Percentiles rank a stretch among this genome's conserved stretches.
Conservation (phyloP, 2,888 invertebrate species). For the Pinctada fucata region DNA sequence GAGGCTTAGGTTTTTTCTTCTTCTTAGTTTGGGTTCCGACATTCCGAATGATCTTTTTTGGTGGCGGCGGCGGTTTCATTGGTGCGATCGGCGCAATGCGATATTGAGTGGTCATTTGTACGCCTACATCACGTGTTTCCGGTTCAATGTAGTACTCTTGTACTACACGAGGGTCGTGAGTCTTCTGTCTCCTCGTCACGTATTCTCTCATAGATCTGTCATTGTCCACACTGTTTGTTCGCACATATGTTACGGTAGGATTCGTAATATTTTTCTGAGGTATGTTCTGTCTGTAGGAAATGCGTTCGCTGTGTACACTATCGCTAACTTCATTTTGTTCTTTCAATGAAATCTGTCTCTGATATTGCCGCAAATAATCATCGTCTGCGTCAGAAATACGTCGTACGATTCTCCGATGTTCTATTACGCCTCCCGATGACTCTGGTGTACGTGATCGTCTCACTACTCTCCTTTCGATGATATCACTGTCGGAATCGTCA, state of each 20-base stretch:
- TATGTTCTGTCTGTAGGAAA: background rate
- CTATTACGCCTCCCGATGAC: background rate
- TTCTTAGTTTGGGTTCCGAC: background rate
- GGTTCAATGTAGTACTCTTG: background rate
- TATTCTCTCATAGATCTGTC: background rate
- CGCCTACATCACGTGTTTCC: background rate
- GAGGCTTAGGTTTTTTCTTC: background rate
- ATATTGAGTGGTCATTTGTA: background rate
- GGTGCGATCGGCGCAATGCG: background rate
- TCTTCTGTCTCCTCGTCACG: background rate
- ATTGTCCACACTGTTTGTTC: background rate
- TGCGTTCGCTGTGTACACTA: background rate
- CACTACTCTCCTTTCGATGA: background rate
- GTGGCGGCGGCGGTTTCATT: background rate
- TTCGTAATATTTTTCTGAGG: too few species aligned
- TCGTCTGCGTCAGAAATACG: background rate
- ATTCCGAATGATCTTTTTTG: background rate
- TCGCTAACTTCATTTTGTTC: background rate
- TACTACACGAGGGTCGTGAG: background rate
- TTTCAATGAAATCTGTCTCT: background rate
- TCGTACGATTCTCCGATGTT: background rate
- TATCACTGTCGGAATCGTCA: background rate
- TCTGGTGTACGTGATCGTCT: background rate
- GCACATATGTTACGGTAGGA: background rate
- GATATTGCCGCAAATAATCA: background rate